Evolutionary conservation across 1,140 invertebrate species (phyloP).

Genomic region (Hirudo medicinalis): DNA sequence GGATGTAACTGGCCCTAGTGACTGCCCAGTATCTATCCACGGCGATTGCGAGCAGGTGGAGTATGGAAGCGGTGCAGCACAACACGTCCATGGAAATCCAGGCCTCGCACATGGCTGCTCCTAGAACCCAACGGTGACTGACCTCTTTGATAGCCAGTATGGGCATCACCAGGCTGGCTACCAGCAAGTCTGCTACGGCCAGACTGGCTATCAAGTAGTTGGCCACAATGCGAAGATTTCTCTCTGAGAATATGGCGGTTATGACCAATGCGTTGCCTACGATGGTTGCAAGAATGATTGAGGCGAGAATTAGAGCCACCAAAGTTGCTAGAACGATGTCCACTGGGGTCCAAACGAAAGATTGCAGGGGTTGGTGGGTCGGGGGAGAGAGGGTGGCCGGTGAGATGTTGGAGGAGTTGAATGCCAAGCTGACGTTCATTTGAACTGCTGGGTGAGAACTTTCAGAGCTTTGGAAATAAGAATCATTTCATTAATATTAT

Average conservation of each 20-base stretch:
- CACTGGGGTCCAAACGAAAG: background rate
- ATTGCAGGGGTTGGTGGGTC: background rate
- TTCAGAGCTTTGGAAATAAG: no score
- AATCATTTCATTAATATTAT: no score
- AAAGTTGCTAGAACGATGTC: background rate
- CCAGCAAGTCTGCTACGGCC: constrained; percentile 53
- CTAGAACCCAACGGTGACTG: constrained; percentile 27
- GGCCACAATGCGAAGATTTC: constrained; percentile 55
- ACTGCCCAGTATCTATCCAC: constrained; percentile 47
- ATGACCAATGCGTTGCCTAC: constrained; percentile 87
- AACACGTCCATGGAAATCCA: constrained; percentile 27
- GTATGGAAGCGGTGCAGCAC: constrained; percentile 27
- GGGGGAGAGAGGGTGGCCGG: background rate
- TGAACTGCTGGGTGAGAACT: no score
- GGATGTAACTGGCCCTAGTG: constrained; percentile 67
- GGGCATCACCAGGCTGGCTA: constrained; percentile 53
- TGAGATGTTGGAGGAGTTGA: no score
- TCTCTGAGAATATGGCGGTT: constrained; percentile 72
- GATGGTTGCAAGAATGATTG: constrained; percentile 42
- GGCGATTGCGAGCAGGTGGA: constrained; percentile 26
- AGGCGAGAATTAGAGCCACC: constrained; percentile 17
- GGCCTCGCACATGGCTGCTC: constrained; percentile 67
- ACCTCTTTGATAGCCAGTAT: constrained; percentile 43
- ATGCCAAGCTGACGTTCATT: no score
- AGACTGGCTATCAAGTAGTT: constrained; percentile 54